A percentile compares a stretch with the other conserved stretches of the same genome.
These are phyloP conservation scores for Trichogramma pretiosum DNA, from an alignment of 1,140 invertebrate species.

Conservation along the genomic window DNA sequence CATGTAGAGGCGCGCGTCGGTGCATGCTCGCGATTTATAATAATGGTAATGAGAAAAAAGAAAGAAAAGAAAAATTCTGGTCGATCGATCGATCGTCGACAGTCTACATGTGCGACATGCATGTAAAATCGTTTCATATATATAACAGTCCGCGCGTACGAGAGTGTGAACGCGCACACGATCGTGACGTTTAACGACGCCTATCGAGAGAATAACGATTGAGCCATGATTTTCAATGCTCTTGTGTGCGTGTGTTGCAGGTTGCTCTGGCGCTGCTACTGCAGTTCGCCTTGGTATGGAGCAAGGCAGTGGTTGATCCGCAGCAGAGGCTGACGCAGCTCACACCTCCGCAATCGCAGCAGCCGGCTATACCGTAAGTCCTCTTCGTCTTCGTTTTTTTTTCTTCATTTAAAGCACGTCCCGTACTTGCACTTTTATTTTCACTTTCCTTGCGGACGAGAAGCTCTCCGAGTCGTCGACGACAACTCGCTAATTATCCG, in stretches of 20 bases:
- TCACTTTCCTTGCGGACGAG: constrained; percentile 13
- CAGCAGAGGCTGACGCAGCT: constrained; percentile 24
- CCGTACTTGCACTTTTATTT: neutral
- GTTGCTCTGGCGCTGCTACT: constrained; percentile 41
- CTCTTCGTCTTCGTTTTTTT: neutral
- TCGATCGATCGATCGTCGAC: no score
- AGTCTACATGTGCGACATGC: no score
- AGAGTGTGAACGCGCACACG: no score
- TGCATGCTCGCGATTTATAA: constrained; percentile 3
- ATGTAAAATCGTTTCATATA: no score
- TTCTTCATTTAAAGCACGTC: no score
- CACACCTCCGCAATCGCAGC: constrained; percentile 27
- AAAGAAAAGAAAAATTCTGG: no score
- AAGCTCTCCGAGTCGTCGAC: no score
- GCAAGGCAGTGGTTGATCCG: constrained; percentile 39
- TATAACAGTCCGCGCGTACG: no score
- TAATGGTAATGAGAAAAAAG: neutral
- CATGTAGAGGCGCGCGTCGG: neutral
- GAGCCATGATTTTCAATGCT: neutral
- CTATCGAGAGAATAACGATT: no score
- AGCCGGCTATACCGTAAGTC: constrained; percentile 36
- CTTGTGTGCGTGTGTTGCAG: constrained; percentile 25
- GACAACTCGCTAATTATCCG: constrained; percentile 5
- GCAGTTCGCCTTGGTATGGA: constrained; percentile 39
- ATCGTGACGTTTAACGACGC: no score